Base-by-base conservation (phyloP, 2,113 vertebrate genomes). In the Collichthys lucidus region DNA sequence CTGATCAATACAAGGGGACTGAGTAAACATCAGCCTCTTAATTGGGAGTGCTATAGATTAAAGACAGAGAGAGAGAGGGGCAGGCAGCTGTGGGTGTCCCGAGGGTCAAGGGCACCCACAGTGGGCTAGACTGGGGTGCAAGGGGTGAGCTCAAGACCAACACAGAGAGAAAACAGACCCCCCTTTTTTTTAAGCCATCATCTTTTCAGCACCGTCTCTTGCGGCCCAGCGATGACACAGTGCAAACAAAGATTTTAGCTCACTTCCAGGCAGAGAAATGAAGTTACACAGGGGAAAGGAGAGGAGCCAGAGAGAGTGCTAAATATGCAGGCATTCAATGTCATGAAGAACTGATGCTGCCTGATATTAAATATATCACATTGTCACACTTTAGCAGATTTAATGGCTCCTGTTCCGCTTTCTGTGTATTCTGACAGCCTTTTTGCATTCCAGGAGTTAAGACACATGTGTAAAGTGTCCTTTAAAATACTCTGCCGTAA, bases 1-100 rank as follows among this genome's bases (percentile, higher is more conserved):
- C 59, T 86, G 92, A 92, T 92, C 90, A 89, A 90, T 91, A 85
- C 22, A 2, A 57, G 72, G 20, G 50, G 81, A 73, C 77, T 86
- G 83, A 86, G 82, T 79, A 82, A 90, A 89, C 85, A 92, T 91
- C 87, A 91, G 88, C 26, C 68, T 69, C 71, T 82, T 93, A 94
- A 93, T 91, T 93, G 83, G 88, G 57, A 24, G 88, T 64, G 66
- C 49, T 47, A 55, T 5, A 71, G 89, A 86, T 86, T 91, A 89
- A 87, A 88, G 82, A 80, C 59, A 4, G 56, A 46, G 53, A 29
- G 53, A 29, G 70, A 46, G 67, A 44, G 64, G 74, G 80, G 35
- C 50, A 1, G 62, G 72, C 81, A 74, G 84, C 83, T 80, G 62
- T 63, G 73, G 55, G 52, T 44, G 69, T 71, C 72, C 69, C 0